Evolutionary conservation across 2,797 vertebrate genomes (phyloP), one percentile per base, ranked within the genome.

Genomic region (Pipistrellus kuhlii): DNA sequence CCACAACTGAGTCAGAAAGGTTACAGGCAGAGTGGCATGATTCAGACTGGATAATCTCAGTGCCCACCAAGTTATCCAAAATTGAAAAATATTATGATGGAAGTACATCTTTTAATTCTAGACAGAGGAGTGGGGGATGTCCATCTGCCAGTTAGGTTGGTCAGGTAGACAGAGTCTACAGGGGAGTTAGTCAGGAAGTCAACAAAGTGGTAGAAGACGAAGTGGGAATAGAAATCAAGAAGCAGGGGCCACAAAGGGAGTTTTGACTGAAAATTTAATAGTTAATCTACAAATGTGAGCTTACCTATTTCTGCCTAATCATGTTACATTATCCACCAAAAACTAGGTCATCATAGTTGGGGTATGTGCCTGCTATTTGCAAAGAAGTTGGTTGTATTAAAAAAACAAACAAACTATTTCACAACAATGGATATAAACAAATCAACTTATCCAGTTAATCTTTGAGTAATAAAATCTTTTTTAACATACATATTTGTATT

Each of bases 1-100:
- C 99, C 51, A 98, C 78, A 75, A 98, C 98, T 94, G 99, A 99
- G 96, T 98, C 98, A 96, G 99, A 99, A 96, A 98, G 98, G 46
- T 97, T 99, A 93, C 98, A 99, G 99, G 98, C 98, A 7, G 97
- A 81, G 76, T 99, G 99, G 99, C 98, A 98, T 82, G 99, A 99
- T n/a, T 98, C 98, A 30, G 99, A 99, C 9, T 99, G 99, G 99
- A 98, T 99, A 96, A 97, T 99, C 83, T 98, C 98, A 0, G 97
- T 99, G 17, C 98, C 99, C 0, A 98, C 98, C 32, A 99, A 99
- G 93, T 98, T 99, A 81, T 99, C 99, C 0, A 99, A 99, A 83
- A 85, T 99, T 94, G 98, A 99, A 81, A 98, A 98, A 86, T 98
- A 97, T 87, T 90, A 97, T 59, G 97, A 97, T 20, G 94, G 73